Percentiles rank a stretch among this genome's conserved stretches.
phyloP scores from a whole-genome alignment of 1,140 invertebrate species.

The Mizuhopecten yessoensis region DNA sequence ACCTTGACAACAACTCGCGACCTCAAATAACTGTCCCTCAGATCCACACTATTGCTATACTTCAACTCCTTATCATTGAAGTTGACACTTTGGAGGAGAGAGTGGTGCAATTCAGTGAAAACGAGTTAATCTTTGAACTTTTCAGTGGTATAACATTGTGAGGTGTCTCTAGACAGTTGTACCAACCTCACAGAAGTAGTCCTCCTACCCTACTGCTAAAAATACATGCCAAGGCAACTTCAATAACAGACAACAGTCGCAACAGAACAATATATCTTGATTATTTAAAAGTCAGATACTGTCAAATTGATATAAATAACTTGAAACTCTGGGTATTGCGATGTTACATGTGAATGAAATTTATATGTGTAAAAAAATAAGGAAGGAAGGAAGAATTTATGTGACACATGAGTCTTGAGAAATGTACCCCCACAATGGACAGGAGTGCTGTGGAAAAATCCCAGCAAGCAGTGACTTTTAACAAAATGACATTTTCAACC shows the following conservation, averaged over 20 bases:
- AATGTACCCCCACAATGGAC: background rate
- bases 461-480: no score
- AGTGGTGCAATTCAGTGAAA: background rate
- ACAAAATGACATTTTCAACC: no score
- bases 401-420: background rate
- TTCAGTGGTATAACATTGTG: background rate
- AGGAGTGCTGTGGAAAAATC: background rate
- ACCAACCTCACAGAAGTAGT: background rate
- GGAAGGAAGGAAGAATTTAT: no score
- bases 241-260: no score
- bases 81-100: background rate
- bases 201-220: background rate
- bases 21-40: background rate
- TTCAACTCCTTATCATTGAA: background rate
- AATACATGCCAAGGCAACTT: no score
- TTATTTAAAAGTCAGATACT: no score
- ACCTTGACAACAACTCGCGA: constrained; percentile 33
- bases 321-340: no score
- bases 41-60: constrained; percentile 1
- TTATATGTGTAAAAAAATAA: background rate
- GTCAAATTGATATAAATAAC: no score
- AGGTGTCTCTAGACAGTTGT: background rate
- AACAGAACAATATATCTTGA: no score
- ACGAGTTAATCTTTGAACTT: background rate
- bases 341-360: background rate